phyloP scores from a whole-genome alignment of 2,888 invertebrate species.

The Eupeodes latifasciatus region DNA sequence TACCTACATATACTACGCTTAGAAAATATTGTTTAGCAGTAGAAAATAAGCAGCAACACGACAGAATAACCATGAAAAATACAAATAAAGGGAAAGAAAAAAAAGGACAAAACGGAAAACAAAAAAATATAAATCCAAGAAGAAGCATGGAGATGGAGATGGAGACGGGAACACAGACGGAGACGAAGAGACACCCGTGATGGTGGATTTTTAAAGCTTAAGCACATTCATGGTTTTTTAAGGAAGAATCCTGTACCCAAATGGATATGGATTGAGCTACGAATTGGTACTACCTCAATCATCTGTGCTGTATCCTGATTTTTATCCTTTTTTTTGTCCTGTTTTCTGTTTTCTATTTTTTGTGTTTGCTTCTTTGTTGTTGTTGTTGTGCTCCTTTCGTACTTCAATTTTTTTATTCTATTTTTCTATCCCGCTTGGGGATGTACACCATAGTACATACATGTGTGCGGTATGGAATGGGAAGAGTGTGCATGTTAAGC shows the following conservation, averaged over 20 bases:
- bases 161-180: too few relatives aligned
- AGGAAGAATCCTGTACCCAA: slow-evolving; percentile 60
- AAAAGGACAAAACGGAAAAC: slow-evolving; percentile 12
- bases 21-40: slow-evolving; percentile 69
- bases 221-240: slow-evolving; percentile 70
- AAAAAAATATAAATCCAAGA: slow-evolving; percentile 34
- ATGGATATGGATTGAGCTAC: slow-evolving; percentile 68
- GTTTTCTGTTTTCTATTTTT: neutral
- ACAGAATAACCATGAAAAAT: slow-evolving; percentile 45
- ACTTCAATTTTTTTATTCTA: slow-evolving; percentile 31
- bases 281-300: slow-evolving; percentile 76
- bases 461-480: slow-evolving; percentile 2
- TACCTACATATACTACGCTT: slow-evolving; percentile 43
- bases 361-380: slow-evolving; percentile 24
- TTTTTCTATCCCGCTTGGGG: slow-evolving; percentile 42
- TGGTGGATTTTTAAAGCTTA: slow-evolving; percentile 73
- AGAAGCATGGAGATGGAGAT: neutral
- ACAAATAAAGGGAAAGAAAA: slow-evolving; percentile 40
- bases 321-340: slow-evolving; percentile 28
- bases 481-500: slow-evolving; percentile 32
- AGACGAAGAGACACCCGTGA: slow-evolving; percentile 8
- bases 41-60: slow-evolving; percentile 73
- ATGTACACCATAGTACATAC: slow-evolving; percentile 18
- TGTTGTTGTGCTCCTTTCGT: slow-evolving; percentile 30
- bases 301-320: slow-evolving; percentile 72